Percentiles rank a stretch among this genome's conserved stretches.
These are phyloP conservation scores for Apostichopus japonicus DNA, from an alignment of 35 echinoderm and acorn worm genomes.

Conservation along the genomic window DNA sequence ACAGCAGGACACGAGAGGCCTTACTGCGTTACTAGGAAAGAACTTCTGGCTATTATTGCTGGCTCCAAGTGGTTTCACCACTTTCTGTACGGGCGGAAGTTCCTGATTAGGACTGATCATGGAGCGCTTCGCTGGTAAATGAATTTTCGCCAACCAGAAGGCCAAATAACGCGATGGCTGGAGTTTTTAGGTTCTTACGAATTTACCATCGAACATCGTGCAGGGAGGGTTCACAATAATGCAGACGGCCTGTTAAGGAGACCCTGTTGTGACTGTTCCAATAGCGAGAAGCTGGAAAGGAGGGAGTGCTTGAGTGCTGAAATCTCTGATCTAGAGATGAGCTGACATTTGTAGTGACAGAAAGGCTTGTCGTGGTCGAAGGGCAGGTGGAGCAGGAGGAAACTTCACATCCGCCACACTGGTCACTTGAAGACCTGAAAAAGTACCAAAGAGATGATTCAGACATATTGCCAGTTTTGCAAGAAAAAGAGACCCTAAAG, in stretches of 20 bases:
- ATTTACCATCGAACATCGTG: background rate
- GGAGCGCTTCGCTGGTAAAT: slow-evolving; percentile 31
- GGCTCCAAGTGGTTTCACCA: background rate
- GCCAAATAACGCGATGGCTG: slow-evolving; percentile 5
- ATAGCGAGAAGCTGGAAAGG: slow-evolving; percentile 2
- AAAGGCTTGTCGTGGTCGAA: too few relatives aligned
- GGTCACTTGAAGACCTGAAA: too few relatives aligned
- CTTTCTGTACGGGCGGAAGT: slow-evolving; percentile 6
- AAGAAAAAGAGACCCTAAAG: slow-evolving; percentile 53
- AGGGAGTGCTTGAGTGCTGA: too few relatives aligned
- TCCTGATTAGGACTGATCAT: slow-evolving; percentile 58
- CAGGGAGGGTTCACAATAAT: background rate
- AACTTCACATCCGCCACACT: slow-evolving; percentile 43
- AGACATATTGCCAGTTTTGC: too few relatives aligned
- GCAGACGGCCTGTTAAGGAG: slow-evolving; percentile 33
- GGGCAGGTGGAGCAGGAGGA: too few relatives aligned
- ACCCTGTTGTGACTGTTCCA: too few relatives aligned
- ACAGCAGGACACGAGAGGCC: background rate
- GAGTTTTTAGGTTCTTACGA: background rate
- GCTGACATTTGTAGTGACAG: background rate
- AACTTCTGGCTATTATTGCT: background rate
- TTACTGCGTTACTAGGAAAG: background rate
- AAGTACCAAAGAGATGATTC: too few relatives aligned
- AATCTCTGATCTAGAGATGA: too few relatives aligned
- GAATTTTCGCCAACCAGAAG: background rate